A percentile compares a stretch with the other conserved stretches of the same genome.
phyloP scores from a whole-genome alignment of 2,797 vertebrate species.

The Gambelia wislizenii region DNA sequence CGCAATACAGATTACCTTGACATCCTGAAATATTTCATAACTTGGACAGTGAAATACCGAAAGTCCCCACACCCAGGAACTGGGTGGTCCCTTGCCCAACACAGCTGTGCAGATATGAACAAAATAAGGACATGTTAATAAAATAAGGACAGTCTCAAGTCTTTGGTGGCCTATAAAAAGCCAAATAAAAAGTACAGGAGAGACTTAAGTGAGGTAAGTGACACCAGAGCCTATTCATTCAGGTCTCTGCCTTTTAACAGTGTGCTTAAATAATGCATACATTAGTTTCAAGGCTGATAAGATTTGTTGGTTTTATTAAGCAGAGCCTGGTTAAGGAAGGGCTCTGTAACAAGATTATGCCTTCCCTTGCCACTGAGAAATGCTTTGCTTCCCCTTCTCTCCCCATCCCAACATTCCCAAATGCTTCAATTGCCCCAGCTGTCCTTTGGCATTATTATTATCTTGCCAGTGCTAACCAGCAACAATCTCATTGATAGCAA shows the following conservation, averaged over 20 bases:
- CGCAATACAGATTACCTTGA: neutral
- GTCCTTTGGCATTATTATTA: slow-evolving; percentile 47
- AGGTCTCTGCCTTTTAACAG: slow-evolving; percentile 52
- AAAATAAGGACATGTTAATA: neutral
- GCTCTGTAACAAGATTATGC: slow-evolving; percentile 29
- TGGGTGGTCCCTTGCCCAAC: too few relatives aligned
- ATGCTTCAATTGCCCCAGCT: slow-evolving; percentile 44
- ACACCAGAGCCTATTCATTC: slow-evolving; percentile 48
- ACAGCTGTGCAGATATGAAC: neutral
- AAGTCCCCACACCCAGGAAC: neutral
- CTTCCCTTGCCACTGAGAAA: slow-evolving; percentile 49
- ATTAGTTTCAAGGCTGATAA: slow-evolving; percentile 58
- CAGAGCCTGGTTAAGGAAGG: slow-evolving; percentile 48
- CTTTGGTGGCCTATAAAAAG: neutral
- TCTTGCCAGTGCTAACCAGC: slow-evolving; percentile 35
- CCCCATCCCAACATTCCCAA: slow-evolving; percentile 36
- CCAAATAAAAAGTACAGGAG: slow-evolving; percentile 52
- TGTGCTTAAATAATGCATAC: slow-evolving; percentile 71
- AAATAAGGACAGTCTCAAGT: neutral
- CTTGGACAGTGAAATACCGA: neutral
- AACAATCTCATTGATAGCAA: slow-evolving; percentile 32
- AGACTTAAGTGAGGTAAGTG: slow-evolving; percentile 60
- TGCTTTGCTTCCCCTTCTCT: neutral
- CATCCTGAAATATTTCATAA: neutral
- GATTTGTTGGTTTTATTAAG: slow-evolving; percentile 73